Conservation (phyloP, 2,113 vertebrate species). For the Saimiri boliviensis region DNA sequence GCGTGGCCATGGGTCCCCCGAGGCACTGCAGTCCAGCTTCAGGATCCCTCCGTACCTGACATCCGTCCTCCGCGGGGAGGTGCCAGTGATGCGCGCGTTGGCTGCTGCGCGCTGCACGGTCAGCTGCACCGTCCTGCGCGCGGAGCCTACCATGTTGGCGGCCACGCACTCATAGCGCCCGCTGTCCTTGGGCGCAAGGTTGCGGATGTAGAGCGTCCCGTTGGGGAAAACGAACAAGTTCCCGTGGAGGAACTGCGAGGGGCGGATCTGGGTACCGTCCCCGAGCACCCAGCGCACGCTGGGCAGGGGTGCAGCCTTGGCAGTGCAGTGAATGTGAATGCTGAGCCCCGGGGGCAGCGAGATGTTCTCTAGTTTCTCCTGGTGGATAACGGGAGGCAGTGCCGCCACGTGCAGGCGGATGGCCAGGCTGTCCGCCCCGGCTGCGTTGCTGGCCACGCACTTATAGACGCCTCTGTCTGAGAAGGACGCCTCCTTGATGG, state of each 20-base stretch:
- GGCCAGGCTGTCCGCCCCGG: conserved; percentile 88
- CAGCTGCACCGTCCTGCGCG: conserved; percentile 85
- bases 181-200: conserved; percentile 79
- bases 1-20: conserved; percentile 91
- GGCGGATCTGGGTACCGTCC: conserved; percentile 86
- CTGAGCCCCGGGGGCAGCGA: conserved; percentile 84
- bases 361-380: conserved; percentile 86
- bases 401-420: conserved; percentile 88
- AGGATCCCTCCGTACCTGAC: conserved; percentile 88
- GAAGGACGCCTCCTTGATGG: conserved; percentile 84
- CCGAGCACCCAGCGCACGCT: conserved; percentile 88
- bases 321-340: conserved; percentile 88
- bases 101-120: conserved; percentile 79
- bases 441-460: conserved; percentile 90
- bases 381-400: conserved; percentile 88
- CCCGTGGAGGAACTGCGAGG: conserved; percentile 87
- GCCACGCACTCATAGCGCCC: conserved; percentile 92
- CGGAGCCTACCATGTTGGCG: conserved; percentile 86
- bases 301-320: conserved; percentile 87
- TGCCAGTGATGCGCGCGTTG: conserved; percentile 88
- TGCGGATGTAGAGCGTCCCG: conserved; percentile 90
- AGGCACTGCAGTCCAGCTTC: conserved; percentile 89
- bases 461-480: conserved; percentile 90
- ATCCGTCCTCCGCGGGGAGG: conserved; percentile 88
- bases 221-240: conserved; percentile 92